Evolutionary conservation across 2,113 vertebrate species (phyloP).

Genomic region (Ophthalmolycus amberensis): DNA sequence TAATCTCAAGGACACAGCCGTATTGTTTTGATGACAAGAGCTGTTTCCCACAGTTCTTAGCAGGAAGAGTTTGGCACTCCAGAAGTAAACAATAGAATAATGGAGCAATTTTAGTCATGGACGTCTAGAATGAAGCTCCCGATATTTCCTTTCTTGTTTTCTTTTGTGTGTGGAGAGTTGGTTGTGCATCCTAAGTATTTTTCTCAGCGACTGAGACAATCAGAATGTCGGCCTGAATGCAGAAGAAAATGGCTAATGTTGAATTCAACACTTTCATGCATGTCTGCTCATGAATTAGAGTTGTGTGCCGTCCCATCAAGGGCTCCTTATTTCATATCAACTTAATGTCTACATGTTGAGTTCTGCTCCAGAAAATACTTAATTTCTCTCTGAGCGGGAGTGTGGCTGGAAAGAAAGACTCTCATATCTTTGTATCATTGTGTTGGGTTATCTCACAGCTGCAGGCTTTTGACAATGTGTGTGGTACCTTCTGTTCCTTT

Average conservation of each 20-base stretch:
- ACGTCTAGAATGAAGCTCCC: constrained; percentile 35
- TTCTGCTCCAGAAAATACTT: constrained; percentile 65
- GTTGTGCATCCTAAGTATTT: constrained; percentile 14
- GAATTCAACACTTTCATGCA: constrained; percentile 39
- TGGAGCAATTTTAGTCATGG: constrained; percentile 50
- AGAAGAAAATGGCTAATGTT: constrained; percentile 37
- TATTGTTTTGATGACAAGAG: constrained; percentile 53
- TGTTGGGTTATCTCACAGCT: constrained; percentile 73
- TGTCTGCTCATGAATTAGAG: constrained; percentile 38
- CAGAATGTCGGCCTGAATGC: constrained; percentile 20
- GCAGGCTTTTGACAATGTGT: constrained; percentile 75
- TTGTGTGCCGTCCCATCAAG: constrained; percentile 31
- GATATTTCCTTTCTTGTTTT: constrained; percentile 40
- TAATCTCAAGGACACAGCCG: constrained; percentile 52
- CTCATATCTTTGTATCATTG: constrained; percentile 71
- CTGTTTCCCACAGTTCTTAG: constrained; percentile 30
- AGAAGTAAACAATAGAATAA: constrained; percentile 51
- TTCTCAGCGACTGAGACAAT: constrained; percentile 24
- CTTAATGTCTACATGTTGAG: constrained; percentile 43
- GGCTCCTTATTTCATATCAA: constrained; percentile 48
- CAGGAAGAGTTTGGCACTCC: constrained; percentile 19
- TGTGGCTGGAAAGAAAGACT: constrained; percentile 56
- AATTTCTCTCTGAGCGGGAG: constrained; percentile 51
- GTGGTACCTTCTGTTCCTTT: constrained; percentile 61
- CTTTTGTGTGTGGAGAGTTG: constrained; percentile 8